Evolutionary conservation across 30 jellyfish, hydroid and myxozoan species (phyloP), one percentile per base, ranked within the genome.

Genomic region (Mastigias papua): DNA sequence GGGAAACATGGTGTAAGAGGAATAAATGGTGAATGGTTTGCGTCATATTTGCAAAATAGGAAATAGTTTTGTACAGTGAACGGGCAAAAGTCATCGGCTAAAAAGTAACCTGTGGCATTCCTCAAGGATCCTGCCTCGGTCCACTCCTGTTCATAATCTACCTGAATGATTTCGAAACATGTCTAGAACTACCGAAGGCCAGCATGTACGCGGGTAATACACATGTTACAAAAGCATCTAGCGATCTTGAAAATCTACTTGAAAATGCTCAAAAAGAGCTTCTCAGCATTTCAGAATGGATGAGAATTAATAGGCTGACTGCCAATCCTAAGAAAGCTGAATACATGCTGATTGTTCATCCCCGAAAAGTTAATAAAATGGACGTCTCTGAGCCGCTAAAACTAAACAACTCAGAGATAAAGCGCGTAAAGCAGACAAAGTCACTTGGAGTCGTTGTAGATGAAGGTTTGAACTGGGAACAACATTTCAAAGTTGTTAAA

Each of bases 131-230:
- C 67, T 34, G 9, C 28, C 79, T 83, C 2, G 77, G 93, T 27
- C 93, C 93, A 4, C 93, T 83, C 54, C 78, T 67, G 50, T 83
- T 83, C 91, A 64, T 81, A 67, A 20, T 64, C 54, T 65, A 81
- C 28, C 83, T 68, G 2, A 81, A 81, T 46, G 91, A 67, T 26
- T 63, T 81, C 35, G 86, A 81, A 67, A 37, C 16, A 46, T 64
- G 84, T 28, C 63, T 81, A 35, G 27, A 65, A n/a, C 17, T 1
- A 46, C 46, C 91, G 33, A 81, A 34, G 19, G 51, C 74, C 6
- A 48, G 72, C 91, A 81, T 81, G 86, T 62, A 63, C 42, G 86
- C 73, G 34, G 91, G 63, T 67, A 86, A 68, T 81, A 64, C 80
- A 1, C 81, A 78, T 31, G 80, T 78, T 20, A 57, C 89, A 23